Conservation (phyloP, 2,888 invertebrate genomes). For the Mycalesis mineus region DNA sequence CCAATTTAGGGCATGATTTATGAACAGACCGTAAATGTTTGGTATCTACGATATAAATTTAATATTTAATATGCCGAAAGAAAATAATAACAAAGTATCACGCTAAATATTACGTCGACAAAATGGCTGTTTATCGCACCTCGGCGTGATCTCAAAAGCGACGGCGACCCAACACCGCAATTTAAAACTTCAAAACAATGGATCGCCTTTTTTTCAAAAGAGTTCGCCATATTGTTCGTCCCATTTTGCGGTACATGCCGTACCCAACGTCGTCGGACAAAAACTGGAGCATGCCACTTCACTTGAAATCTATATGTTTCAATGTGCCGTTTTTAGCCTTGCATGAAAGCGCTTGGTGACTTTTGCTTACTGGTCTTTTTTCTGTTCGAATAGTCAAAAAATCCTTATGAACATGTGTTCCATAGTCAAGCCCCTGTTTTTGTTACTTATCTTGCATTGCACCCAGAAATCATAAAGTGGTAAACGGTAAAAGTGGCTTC, state of each 20-base stretch:
- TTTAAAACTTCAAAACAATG: slow-evolving; percentile 30
- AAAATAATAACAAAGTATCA: not conserved
- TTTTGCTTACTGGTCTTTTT: too few species aligned
- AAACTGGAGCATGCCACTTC: slow-evolving; percentile 14
- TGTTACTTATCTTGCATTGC: too few species aligned
- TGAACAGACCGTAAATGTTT: not conserved
- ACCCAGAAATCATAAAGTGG: too few species aligned
- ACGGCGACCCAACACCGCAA: slow-evolving; percentile 22
- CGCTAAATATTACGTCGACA: not conserved
- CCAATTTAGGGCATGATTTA: too few species aligned
- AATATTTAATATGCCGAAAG: not conserved
- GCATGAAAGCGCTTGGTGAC: too few species aligned
- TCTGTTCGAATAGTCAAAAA: too few species aligned
- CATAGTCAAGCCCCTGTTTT: too few species aligned
- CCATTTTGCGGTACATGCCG: slow-evolving; percentile 7
- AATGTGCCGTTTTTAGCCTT: too few species aligned
- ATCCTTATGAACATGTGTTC: too few species aligned
- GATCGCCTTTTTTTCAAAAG: slow-evolving; percentile 23
- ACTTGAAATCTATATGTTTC: slow-evolving; percentile 16
- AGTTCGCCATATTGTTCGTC: slow-evolving; percentile 21
- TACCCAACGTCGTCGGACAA: slow-evolving; percentile 2
- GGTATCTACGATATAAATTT: not conserved
- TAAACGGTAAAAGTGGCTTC: too few species aligned
- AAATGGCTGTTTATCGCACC: slow-evolving; percentile 12
- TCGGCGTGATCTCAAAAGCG: slow-evolving; percentile 25